Percentiles rank a stretch among this genome's conserved stretches.
These are phyloP conservation scores for Urocynchramus pylzowi DNA, from an alignment of 2,113 vertebrate genomes.

Conservation along the genomic window DNA sequence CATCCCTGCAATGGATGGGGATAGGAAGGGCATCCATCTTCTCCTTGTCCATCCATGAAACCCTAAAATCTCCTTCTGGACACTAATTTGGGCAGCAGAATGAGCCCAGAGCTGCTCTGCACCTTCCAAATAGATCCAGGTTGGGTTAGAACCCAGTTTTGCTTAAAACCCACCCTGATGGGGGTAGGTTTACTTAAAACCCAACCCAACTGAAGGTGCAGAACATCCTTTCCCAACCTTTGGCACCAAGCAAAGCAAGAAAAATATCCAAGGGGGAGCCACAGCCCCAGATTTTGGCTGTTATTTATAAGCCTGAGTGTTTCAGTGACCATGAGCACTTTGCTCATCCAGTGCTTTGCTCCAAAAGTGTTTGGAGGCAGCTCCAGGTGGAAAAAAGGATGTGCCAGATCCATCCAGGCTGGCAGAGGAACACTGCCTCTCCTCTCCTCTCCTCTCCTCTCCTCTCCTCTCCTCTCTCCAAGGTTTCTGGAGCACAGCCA, in stretches of 20 bases:
- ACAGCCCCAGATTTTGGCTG: not conserved
- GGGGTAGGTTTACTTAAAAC: not conserved
- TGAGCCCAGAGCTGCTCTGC: not conserved
- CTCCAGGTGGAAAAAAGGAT: not conserved
- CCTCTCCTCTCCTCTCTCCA: not conserved
- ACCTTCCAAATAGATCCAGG: not conserved
- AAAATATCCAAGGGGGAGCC: not conserved
- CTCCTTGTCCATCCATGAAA: not conserved
- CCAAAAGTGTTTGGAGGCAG: not conserved
- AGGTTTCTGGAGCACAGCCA: not conserved
- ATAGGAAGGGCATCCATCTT: not conserved
- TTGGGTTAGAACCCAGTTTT: not conserved
- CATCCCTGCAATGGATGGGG: not conserved
- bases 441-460: not conserved
- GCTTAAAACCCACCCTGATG: not conserved
- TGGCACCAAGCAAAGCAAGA: not conserved
- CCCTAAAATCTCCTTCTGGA: not conserved
- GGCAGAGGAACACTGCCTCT: not conserved
- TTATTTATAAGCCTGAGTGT: not conserved
- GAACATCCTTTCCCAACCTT: not conserved
- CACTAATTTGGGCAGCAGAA: not conserved
- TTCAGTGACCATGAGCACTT: not conserved
- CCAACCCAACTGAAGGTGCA: fast-evolving
- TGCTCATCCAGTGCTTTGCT: too few relatives aligned
- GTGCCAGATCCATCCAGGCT: not conserved